Evolutionary conservation across 2,797 vertebrate species (phyloP), one percentile per base, ranked within the genome.

Genomic region (Melanotaenia trifasciata): DNA sequence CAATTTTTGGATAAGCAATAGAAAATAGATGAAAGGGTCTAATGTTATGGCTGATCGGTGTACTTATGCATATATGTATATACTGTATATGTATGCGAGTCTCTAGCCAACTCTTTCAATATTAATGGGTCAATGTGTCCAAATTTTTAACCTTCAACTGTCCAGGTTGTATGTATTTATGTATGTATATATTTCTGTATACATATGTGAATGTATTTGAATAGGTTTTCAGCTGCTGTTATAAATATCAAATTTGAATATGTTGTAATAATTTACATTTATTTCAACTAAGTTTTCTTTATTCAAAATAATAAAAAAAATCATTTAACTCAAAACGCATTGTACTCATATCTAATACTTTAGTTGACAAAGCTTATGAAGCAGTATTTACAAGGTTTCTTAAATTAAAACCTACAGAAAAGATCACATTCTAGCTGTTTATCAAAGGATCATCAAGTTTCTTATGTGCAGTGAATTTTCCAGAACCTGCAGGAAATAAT

Each of bases 351-450:
- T 76, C 0, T 3, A 36, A 59, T 26, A 64, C 16, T 33, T 30
- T 1, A 50, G 7, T 53, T 43, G 38, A 28, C 33, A 67, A 33
- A 79, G 26, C 59, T 67, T 68, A 65, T 59, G 16, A 60, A 72
- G 53, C n/a, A 57, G 9, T 80, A 81, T 84, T 73, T 82, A 83
- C 79, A 85, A 50, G 13, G 10, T 38, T 66, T 83, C 20, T 72
- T 71, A 72, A 87, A 72, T 80, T 51, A 88, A 54, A 87, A 76
- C 53, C 70, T 78, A 78, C 54, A 82, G 75, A 68, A 56, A 38
- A 62, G 67, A 66, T 26, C 40, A 45, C 10, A 22, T 61, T 65
- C 50, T 70, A 71, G 58, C 60, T 69, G 53, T 62, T 81, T 62
- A 30, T 83, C 32, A 16, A 28, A 50, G 51, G 57, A 58, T 67